Evolutionary conservation across 2,113 vertebrate genomes (phyloP), one percentile per base, ranked within the genome.

Genomic region (Tautogolabrus adspersus): DNA sequence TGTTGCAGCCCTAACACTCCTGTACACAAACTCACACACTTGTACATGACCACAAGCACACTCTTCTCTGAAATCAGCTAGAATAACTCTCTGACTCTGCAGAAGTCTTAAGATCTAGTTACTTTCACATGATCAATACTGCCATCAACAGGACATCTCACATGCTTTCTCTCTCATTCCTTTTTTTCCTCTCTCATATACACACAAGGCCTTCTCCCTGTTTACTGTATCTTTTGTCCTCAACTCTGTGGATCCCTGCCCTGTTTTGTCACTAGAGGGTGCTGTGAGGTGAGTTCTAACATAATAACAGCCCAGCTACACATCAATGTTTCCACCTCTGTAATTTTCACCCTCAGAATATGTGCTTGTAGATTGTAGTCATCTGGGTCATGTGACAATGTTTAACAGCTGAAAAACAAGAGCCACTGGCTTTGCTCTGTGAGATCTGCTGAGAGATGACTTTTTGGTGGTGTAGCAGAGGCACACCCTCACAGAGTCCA

Each of bases 41-140:
- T 23, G 8, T 11, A 42, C 40, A 11, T 11, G 40, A 6, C 30
- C 30, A 34, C 30, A 34, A 34, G 3, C 38, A 10, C 40, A 42
- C 40, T 10, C 10, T 34, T 73, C 63, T 79, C 68, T 74, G 57
- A 84, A 60, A 80, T 64, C 58, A 75, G 69, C 73, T 61, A 67
- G 64, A 91, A 89, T 80, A 89, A 87, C 82, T 72, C 69, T 79
- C 78, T 78, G 82, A 72, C 66, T 80, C 78, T 77, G 82, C 81
- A 76, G 56, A 66, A 69, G 75, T 75, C 64, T 10, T 30, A 61
- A 86, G 84, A 75, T 90, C 70, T 66, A 55, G 75, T 89, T 90
- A 85, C 87, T 65, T 44, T 69, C 1, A 15, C 26, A 68, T 23
- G 44, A 90, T 91, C 87, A 88, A 89, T 92, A 79, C 57, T 59